Conservation (phyloP, 2,888 invertebrate genomes). For the Trimorus sp. region DNA sequence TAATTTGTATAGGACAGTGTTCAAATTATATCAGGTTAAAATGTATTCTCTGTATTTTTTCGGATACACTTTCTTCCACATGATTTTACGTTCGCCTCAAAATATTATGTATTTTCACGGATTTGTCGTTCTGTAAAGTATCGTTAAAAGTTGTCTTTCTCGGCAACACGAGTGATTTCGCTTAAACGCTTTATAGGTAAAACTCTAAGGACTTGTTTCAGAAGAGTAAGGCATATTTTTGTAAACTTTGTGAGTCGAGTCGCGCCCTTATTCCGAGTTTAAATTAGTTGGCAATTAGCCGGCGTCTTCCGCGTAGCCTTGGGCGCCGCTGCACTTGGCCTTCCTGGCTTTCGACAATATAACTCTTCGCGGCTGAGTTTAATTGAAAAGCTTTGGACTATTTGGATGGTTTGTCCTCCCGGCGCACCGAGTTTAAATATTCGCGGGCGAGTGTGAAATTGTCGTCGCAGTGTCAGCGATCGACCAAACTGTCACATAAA, state of each 20-base stretch:
- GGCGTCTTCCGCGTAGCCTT: conserved; percentile 66
- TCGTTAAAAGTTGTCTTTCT: no score
- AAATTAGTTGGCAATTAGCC: conserved; percentile 75
- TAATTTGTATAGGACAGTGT: no score
- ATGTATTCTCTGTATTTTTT: no score
- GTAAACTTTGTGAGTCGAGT: conserved; percentile 33
- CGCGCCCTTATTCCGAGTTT: conserved; percentile 49
- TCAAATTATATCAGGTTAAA: no score
- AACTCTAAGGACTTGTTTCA: conserved; percentile 10
- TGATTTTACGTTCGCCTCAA: no score
- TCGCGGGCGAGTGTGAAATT: not conserved
- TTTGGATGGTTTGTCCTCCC: conserved; percentile 30
- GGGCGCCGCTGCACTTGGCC: conserved; percentile 69
- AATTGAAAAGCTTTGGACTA: conserved; percentile 60
- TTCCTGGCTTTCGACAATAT: conserved; percentile 60
- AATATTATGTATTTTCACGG: no score
- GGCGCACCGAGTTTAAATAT: conserved; percentile 23
- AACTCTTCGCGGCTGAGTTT: conserved; percentile 44
- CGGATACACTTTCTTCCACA: no score
- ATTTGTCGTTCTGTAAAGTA: no score
- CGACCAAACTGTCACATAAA: not conserved
- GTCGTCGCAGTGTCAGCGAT: not conserved
- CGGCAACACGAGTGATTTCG: no score
- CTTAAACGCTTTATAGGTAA: no score
- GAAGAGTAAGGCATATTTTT: conserved; percentile 27